Evolutionary conservation across 2,113 vertebrate species (phyloP).

Genomic region (Saccopteryx bilineata): DNA sequence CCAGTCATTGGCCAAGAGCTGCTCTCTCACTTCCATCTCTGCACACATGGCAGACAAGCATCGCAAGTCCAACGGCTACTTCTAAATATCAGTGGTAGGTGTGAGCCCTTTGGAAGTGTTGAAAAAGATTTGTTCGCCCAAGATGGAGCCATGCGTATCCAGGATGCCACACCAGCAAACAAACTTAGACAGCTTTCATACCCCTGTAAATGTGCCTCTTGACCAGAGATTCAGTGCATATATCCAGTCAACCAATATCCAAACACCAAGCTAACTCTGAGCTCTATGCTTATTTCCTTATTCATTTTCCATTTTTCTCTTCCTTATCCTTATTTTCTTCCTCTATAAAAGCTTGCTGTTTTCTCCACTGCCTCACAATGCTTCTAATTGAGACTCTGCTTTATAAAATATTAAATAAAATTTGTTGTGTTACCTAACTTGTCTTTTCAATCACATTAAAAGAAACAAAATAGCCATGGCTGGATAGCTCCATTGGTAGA

Average conservation of each 20-base stretch:
- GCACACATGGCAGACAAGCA: accelerated
- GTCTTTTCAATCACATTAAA: neutral
- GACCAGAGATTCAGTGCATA: neutral
- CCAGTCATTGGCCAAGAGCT: neutral
- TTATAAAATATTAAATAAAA: neutral
- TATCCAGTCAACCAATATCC: neutral
- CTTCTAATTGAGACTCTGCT: neutral
- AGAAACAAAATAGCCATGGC: neutral
- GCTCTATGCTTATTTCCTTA: neutral
- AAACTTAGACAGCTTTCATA: neutral
- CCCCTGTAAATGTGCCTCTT: neutral
- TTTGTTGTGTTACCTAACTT: neutral
- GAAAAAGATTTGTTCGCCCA: neutral
- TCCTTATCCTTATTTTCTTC: neutral
- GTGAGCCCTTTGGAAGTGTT: neutral
- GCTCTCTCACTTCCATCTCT: neutral
- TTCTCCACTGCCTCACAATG: neutral
- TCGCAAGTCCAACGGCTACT: accelerated
- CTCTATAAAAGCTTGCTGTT: neutral
- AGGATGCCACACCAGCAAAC: neutral
- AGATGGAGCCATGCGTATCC: neutral
- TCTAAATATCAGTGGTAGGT: neutral
- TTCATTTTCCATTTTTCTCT: neutral
- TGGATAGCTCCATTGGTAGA: too few relatives aligned
- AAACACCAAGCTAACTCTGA: neutral